A percentile compares a stretch with the other conserved stretches of the same genome.
Conservation (phyloP, 2,888 invertebrate species). For the Himalopsyche japonica region DNA sequence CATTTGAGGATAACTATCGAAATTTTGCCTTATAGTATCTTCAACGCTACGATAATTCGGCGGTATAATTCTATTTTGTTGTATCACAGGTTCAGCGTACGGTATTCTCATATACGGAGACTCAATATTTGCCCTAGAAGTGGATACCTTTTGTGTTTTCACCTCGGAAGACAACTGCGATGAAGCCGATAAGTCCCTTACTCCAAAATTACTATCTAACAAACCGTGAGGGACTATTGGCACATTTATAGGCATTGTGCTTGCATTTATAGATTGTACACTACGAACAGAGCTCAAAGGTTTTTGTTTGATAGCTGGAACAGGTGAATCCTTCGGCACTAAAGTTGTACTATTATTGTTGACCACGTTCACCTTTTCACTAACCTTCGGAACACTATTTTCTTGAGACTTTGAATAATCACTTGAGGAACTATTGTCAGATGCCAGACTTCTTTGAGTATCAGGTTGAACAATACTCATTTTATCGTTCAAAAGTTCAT, state of each 20-base stretch:
- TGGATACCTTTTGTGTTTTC: not conserved
- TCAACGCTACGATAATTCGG: conserved; percentile 13
- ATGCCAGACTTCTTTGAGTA: not conserved
- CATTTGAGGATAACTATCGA: conserved; percentile 16
- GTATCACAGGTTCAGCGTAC: conserved; percentile 7
- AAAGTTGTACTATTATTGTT: not conserved
- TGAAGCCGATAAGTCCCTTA: conserved; percentile 17
- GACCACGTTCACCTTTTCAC: not conserved
- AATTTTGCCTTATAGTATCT: conserved; percentile 9
- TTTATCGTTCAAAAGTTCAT: not conserved
- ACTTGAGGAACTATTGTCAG: not conserved
- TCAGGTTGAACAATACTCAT: not conserved
- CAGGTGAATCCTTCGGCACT: not conserved
- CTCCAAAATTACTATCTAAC: conserved; percentile 1
- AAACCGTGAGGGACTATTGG: not conserved
- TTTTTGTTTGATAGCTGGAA: not conserved
- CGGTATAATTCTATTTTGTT: conserved; percentile 12
- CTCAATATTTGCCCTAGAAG: not conserved
- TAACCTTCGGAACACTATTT: not conserved
- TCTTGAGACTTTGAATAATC: not conserved
- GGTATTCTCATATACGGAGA: conserved; percentile 15
- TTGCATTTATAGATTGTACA: not conserved
- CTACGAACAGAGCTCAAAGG: not conserved
- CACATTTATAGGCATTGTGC: not conserved
- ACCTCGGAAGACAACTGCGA: not conserved